phyloP scores from a whole-genome alignment of 2,113 vertebrate species.

The Prionailurus viverrinus region DNA sequence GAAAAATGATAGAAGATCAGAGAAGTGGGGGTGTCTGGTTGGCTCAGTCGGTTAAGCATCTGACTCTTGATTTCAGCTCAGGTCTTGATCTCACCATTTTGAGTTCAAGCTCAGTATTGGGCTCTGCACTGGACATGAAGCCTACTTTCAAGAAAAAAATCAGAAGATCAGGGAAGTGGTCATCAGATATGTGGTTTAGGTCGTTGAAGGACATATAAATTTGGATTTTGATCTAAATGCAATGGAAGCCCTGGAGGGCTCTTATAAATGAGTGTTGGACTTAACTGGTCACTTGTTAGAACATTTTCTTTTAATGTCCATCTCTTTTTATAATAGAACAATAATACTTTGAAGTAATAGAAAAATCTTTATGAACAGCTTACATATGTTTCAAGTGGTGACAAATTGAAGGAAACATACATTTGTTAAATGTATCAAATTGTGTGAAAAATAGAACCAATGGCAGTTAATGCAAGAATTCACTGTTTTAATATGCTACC shows the following conservation, averaged over 20 bases:
- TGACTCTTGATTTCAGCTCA: no score
- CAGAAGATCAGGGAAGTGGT: neutral
- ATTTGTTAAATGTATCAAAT: conserved; percentile 15
- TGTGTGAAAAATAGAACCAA: conserved; percentile 19
- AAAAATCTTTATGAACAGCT: neutral
- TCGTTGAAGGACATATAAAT: neutral
- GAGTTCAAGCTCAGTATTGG: no score
- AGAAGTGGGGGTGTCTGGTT: no score
- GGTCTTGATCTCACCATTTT: no score
- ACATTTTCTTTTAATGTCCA: neutral
- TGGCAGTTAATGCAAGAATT: conserved; percentile 11
- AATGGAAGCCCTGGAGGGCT: neutral
- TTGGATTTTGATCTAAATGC: neutral
- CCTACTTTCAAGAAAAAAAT: no score
- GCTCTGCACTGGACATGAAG: no score
- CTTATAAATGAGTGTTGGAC: neutral
- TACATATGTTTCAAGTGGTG: neutral
- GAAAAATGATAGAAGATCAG: neutral
- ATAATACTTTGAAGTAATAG: neutral
- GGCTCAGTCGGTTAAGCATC: no score
- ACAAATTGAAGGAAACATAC: neutral
- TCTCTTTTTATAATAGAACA: neutral
- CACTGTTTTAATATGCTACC: conserved; percentile 42
- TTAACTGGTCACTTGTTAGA: neutral
- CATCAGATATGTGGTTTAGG: neutral